Evolutionary conservation across 2,797 vertebrate genomes (phyloP).

Genomic region (Carapus acus): DNA sequence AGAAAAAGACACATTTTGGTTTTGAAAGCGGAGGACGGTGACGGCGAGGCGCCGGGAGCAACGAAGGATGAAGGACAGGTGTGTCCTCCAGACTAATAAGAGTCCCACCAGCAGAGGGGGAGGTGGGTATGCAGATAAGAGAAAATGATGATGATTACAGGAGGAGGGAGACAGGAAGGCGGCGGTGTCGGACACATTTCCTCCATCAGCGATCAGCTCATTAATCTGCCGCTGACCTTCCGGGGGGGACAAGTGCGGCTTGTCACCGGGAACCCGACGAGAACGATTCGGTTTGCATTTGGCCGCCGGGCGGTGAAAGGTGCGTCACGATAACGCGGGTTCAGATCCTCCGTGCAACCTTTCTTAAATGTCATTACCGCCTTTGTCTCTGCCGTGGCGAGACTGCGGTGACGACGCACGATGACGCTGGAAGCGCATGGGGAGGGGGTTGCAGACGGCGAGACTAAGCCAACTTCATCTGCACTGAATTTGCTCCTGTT

Average conservation of each 20-base stretch:
- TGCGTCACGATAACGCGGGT: conserved; percentile 28
- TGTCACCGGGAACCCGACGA: conserved; percentile 7
- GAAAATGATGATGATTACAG: conserved; percentile 53
- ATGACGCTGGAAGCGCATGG: no score
- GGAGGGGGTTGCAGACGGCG: no score
- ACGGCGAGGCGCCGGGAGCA: conserved; percentile 19
- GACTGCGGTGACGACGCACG: no score
- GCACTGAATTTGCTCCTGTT: no score
- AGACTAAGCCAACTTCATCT: no score
- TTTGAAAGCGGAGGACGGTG: conserved; percentile 8
- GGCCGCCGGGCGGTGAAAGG: conserved; percentile 4
- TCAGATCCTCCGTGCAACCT: conserved; percentile 37
- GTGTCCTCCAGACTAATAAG: conserved; percentile 42
- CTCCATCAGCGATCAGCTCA: conserved; percentile 42
- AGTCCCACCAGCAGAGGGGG: conserved; percentile 29
- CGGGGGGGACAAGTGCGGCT: conserved; percentile 27
- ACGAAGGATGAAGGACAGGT: conserved; percentile 24
- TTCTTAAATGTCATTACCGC: conserved; percentile 31
- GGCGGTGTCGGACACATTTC: conserved; percentile 35
- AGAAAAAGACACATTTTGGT: no score
- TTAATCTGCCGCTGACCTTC: conserved; percentile 53
- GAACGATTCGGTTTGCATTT: conserved; percentile 11
- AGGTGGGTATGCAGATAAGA: conserved; percentile 40
- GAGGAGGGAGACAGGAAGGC: conserved; percentile 37
- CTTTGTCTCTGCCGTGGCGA: no score